Evolutionary conservation across 2,888 invertebrate genomes (phyloP).

Genomic region (Trichopria drosophilae): DNA sequence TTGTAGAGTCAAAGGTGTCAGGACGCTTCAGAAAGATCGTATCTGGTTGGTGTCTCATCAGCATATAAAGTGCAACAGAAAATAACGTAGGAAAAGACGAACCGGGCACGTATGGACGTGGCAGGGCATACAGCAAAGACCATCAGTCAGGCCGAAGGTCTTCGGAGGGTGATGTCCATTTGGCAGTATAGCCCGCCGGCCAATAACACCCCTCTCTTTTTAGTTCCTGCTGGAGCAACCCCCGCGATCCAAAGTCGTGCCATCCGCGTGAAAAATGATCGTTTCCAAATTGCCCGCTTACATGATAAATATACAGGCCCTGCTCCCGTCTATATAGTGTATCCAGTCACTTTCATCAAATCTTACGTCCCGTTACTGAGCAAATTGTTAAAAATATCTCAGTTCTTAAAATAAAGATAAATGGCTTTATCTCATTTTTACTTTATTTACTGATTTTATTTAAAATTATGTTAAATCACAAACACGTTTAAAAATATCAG

Average conservation of each 20-base stretch:
- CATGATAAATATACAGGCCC: constrained; percentile 56
- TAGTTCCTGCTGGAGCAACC: constrained; percentile 32
- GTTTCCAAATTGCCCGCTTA: constrained; percentile 57
- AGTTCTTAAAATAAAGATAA: too few species aligned
- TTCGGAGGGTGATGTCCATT: constrained; percentile 54
- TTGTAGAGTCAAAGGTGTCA: constrained; percentile 21
- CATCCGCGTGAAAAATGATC: constrained; percentile 57
- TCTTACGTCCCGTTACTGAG: too few species aligned
- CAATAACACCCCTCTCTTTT: constrained; percentile 49
- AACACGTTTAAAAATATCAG: too few species aligned
- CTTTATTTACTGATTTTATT: too few species aligned
- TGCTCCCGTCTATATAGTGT: constrained; percentile 6
- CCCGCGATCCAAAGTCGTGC: constrained; percentile 48
- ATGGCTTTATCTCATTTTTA: too few species aligned
- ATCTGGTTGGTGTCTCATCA: constrained; percentile 45
- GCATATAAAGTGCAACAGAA: constrained; percentile 50
- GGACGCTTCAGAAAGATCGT: constrained; percentile 30
- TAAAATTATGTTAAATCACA: too few species aligned
- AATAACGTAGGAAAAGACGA: constrained; percentile 8
- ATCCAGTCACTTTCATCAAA: too few species aligned
- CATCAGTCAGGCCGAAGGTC: constrained; percentile 53
- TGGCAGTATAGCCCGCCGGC: constrained; percentile 52
- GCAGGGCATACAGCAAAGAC: constrained; percentile 38
- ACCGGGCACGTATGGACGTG: constrained; percentile 5
- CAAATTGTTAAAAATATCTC: too few species aligned